phyloP scores from a whole-genome alignment of 1,140 invertebrate genomes.

The Ericerus pela region DNA sequence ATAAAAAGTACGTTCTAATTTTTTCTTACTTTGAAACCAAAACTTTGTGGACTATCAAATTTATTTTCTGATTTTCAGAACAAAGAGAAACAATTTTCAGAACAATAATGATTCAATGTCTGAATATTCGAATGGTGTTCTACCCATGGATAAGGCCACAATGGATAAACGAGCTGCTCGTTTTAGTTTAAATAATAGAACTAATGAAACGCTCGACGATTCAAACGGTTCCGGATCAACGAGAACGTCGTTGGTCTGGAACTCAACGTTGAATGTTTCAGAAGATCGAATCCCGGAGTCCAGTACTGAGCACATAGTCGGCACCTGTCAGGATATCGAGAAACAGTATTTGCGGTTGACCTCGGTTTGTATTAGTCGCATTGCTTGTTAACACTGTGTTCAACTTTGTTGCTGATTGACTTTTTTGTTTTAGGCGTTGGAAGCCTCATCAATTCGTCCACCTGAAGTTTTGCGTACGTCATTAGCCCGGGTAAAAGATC shows the following conservation, averaged over 20 bases:
- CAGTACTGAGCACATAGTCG: constrained; percentile 75
- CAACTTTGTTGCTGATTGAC: background rate
- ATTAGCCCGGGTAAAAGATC: constrained; percentile 73
- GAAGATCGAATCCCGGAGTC: constrained; percentile 55
- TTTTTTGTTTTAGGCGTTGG: constrained; percentile 57
- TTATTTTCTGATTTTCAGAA: background rate
- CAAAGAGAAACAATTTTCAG: background rate
- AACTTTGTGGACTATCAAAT: too few species aligned
- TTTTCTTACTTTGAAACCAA: too few species aligned
- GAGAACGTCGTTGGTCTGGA: constrained; percentile 29
- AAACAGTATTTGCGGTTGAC: constrained; percentile 90
- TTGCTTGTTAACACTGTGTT: background rate
- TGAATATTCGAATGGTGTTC: constrained; percentile 5
- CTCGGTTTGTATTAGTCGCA: constrained; percentile 38
- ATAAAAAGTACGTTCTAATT: background rate
- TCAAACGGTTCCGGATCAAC: background rate
- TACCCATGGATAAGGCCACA: constrained; percentile 40
- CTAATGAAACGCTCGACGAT: constrained; percentile 15
- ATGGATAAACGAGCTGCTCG: constrained; percentile 72
- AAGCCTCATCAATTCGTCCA: constrained; percentile 78
- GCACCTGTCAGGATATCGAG: constrained; percentile 80
- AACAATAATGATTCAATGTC: background rate
- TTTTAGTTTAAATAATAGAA: constrained; percentile 38
- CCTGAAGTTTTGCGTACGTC: constrained; percentile 69
- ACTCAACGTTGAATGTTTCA: constrained; percentile 39